Evolutionary conservation across 2,113 vertebrate genomes (phyloP), one percentile per base, ranked within the genome.

Genomic region (Suricata suricatta): DNA sequence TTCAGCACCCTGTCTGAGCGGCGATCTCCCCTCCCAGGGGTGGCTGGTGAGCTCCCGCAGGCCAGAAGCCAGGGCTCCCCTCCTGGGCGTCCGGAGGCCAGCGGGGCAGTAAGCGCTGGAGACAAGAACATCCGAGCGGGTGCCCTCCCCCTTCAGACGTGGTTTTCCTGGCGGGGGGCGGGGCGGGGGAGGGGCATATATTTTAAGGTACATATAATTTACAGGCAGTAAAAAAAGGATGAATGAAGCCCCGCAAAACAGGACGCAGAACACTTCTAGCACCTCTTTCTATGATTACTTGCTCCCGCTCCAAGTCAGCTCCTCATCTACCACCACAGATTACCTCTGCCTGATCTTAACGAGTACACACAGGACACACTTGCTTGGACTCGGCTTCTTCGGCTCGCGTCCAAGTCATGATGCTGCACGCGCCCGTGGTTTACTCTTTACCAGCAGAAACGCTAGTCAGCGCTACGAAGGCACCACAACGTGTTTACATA

Each of bases 381-480:
- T 29, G 16, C 4, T 25, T 7, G 4, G 8, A 21, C 13, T 19
- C 74, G 35, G 27, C 38, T 25, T 31, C 54, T 35, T 88, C 33
- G 23, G 54, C n/a, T 92, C 54, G 54, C 44, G 68, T 63, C 54
- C 64, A 64, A 47, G 74, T 23, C 76, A 41, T 0, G 8, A 2
- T 12, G 41, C 3, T 71, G 27, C 76, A 8, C 2, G 33, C 2
- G 13, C 8, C 35, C n/a, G 25, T 9, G 64, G 33, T 16, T 74
- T 33, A 33, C 68, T 54, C 76, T 33, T 44, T 10, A 29, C 35
- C n/a, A 47, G 66, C 68, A 57, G 74, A n/a, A 47, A 23, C 23
- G 7, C 33, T 6, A 25, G 1, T 25, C n/a, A 54, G 2, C 2
- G 4, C 57, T 54, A 1, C 0, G 81, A 14, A 3, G 1, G 4